Conservation (phyloP, 2,797 vertebrate genomes). For the Apodemus agrarius region DNA sequence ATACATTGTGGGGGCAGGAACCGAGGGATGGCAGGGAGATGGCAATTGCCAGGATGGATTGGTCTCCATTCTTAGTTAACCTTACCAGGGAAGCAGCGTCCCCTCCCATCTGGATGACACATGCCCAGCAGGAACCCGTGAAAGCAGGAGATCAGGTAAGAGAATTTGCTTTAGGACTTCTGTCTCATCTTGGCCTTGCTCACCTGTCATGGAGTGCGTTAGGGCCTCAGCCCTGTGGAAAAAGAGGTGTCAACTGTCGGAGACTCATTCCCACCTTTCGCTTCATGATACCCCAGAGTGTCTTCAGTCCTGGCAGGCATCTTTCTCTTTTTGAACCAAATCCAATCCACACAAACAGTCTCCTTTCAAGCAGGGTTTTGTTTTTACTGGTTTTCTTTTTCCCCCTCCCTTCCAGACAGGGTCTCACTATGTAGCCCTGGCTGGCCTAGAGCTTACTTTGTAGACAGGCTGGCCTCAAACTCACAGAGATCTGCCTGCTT, state of each 20-base stretch:
- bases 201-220: slow-evolving; percentile 62
- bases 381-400: background rate
- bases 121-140: slow-evolving; percentile 61
- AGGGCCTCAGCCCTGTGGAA: background rate
- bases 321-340: slow-evolving; percentile 49
- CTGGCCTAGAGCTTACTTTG: background rate
- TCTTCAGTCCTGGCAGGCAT: background rate
- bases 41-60: slow-evolving; percentile 63
- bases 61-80: slow-evolving; percentile 66
- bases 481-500: background rate
- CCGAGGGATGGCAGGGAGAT: slow-evolving; percentile 39
- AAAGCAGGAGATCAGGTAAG: slow-evolving; percentile 66
- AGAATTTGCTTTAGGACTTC: background rate
- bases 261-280: slow-evolving; percentile 5
- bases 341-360: background rate
- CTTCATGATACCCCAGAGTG: background rate
- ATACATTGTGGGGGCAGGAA: slow-evolving; percentile 34
- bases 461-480: background rate
- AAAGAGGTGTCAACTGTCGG: background rate
- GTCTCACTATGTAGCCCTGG: background rate
- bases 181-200: slow-evolving; percentile 29
- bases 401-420: background rate
- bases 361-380: background rate
- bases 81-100: slow-evolving; percentile 67
- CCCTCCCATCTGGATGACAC: slow-evolving; percentile 75